Evolutionary conservation across 1,140 invertebrate genomes (phyloP).

Genomic region (Lordiphosa clarofinis): DNA sequence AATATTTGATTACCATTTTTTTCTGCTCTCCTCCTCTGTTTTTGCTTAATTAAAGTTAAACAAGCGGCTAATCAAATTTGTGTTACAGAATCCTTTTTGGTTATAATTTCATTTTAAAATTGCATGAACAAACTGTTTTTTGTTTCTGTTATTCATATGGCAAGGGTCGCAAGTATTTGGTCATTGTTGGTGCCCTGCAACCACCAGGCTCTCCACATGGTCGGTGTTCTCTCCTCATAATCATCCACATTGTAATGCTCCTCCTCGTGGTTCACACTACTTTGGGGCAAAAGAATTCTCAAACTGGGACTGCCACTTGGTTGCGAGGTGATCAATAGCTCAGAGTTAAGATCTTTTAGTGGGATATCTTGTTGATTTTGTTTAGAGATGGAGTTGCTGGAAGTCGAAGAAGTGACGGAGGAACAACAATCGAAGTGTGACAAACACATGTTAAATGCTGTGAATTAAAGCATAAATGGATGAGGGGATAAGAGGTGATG

Average conservation of each 20-base stretch:
- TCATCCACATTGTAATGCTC: constrained; percentile 41
- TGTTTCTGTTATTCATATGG: not conserved
- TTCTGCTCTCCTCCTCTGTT: constrained; percentile 18
- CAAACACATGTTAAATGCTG: no score
- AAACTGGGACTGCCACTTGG: constrained; percentile 13
- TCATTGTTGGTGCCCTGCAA: constrained; percentile 14
- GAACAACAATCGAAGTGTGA: no score
- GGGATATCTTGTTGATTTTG: constrained; percentile 5
- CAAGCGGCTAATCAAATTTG: constrained; percentile 77
- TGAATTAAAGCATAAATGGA: no score
- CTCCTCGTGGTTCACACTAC: constrained; percentile 12
- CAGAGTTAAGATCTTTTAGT: constrained; percentile 5
- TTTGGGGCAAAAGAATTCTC: not conserved
- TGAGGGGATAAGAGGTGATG: no score
- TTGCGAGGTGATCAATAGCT: constrained; percentile 8
- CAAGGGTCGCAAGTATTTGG: not conserved
- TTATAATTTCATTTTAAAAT: constrained; percentile 74
- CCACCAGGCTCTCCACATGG: constrained; percentile 40
- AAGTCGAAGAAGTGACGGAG: no score
- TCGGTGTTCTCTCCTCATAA: constrained; percentile 19
- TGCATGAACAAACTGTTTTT: constrained; percentile 29
- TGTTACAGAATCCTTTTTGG: constrained; percentile 46
- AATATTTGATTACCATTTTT: constrained; percentile 62
- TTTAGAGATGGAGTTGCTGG: no score
- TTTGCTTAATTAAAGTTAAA: constrained; percentile 74